phyloP scores from a whole-genome alignment of 2,888 invertebrate genomes.

The Branchinecta sandiegonensis region DNA sequence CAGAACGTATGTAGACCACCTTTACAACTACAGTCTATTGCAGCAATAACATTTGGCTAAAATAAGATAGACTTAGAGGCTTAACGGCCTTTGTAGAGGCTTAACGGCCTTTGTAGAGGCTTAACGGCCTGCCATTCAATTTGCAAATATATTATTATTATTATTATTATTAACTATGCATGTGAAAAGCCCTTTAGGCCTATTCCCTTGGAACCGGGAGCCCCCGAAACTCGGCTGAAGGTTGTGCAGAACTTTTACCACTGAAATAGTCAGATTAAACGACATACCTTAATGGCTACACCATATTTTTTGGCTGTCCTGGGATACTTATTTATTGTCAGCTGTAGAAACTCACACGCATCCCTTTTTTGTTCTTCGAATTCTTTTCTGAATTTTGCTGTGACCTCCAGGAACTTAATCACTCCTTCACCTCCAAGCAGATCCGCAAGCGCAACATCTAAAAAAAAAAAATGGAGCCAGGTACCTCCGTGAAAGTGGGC shows the following conservation, averaged over 20 bases:
- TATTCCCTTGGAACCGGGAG: background rate
- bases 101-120: no score
- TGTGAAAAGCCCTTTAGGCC: background rate
- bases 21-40: no score
- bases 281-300: background rate
- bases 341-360: constrained; percentile 11
- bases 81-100: no score
- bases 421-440: background rate
- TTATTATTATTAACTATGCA: background rate
- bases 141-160: constrained; percentile 5
- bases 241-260: background rate
- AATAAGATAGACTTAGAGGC: no score
- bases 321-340: background rate
- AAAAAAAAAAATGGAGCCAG: background rate
- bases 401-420: background rate
- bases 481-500: no score
- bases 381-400: background rate
- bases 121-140: no score
- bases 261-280: background rate
- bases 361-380: constrained; percentile 7
- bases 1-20: no score
- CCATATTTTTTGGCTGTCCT: background rate
- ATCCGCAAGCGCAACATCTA: background rate
- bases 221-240: background rate
- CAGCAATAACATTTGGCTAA: no score